phyloP scores from a whole-genome alignment of 2,797 vertebrate genomes.

The Gallirallus australis region DNA sequence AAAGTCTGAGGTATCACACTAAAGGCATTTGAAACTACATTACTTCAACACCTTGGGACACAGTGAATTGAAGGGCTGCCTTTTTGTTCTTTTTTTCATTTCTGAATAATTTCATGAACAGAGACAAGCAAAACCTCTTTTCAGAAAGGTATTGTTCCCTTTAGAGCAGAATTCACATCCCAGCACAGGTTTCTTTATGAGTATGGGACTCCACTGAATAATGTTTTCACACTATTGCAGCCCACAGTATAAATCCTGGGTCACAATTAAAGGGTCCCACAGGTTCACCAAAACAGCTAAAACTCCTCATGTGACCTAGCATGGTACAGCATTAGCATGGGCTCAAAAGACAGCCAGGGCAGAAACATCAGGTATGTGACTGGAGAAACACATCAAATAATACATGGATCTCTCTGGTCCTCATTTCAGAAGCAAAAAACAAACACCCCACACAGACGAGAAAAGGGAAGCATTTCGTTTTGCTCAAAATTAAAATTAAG shows the following conservation, averaged over 20 bases:
- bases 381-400: not conserved
- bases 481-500: conserved; percentile 5
- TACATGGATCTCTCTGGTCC: not conserved
- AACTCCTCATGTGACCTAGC: not conserved
- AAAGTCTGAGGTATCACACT: not conserved
- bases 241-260: not conserved
- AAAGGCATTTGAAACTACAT: not conserved
- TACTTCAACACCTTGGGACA: not conserved
- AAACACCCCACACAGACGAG: not conserved
- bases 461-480: not conserved
- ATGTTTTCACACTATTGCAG: not conserved
- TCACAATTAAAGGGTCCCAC: not conserved
- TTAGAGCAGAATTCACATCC: not conserved
- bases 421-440: not conserved
- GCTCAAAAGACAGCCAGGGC: not conserved
- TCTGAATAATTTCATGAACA: not conserved
- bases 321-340: accelerated
- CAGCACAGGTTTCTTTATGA: not conserved
- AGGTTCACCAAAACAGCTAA: not conserved
- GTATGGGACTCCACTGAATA: not conserved
- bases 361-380: not conserved
- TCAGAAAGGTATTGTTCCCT: not conserved
- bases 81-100: not conserved
- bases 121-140: not conserved
- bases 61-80: not conserved